Evolutionary conservation across 2,888 invertebrate species (phyloP), one percentile per base, ranked within the genome.

Genomic region (Petrophora chlorosata): DNA sequence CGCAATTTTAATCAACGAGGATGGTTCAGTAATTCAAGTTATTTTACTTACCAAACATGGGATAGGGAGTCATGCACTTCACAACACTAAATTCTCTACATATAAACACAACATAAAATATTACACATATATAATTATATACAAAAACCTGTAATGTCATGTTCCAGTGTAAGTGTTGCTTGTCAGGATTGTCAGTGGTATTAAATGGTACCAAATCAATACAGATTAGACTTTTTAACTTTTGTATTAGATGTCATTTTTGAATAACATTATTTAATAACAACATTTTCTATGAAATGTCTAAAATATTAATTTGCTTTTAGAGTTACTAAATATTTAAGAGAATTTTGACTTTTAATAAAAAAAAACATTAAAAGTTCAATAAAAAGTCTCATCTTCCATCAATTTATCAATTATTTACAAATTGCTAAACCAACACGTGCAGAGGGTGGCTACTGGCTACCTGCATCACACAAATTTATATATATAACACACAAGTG

Each of bases 401-500:
- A n/a, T n/a, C n/a, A n/a, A n/a, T n/a, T n/a, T n/a, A n/a, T 25
- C 1, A 2, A 30, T 41, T 47, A 42, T 36, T 12, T 26, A 38
- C 36, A 42, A 26, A 23, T 33, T 14, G 19, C 28, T 19, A 14
- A n/a, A 33, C 7, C 9, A 25, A 3, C 13, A 28, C 4, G 46
- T 40, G 39, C 39, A 16, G 17, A 25, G n/a, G 25, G 22, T 13
- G 3, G 12, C 14, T n/a, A n/a, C n/a, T n/a, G n/a, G 17, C 1
- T 25, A 12, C 32, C 30, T 41, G 46, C 3, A 33, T 41, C 30
- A 48, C 13, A 28, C 12, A 40, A 33, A 39, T 7, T n/a, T 28
- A 36, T 13, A 34, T 33, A 48, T 48, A 40, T 60, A 17, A 60
- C 61, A 57, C 47, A 68, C 61, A 64, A 61, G 53, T 62, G 44